Evolutionary conservation across 2,888 invertebrate species (phyloP), one percentile per base, ranked within the genome.

Genomic region (Belgica antarctica): DNA sequence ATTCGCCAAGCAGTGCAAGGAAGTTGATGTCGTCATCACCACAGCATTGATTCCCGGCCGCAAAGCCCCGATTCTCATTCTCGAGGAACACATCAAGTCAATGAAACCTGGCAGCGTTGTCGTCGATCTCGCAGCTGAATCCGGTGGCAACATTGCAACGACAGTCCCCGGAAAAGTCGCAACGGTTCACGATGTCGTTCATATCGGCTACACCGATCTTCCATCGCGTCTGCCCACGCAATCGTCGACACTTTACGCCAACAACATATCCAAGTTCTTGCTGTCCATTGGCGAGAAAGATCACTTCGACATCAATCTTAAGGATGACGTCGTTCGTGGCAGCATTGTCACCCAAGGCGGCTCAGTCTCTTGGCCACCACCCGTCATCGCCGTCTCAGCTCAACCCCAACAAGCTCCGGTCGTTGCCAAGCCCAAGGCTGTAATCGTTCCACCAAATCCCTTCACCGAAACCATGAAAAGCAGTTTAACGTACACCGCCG

Each of bases 101-200:
- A 93, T 93, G 92, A 89, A 90, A 74, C 91, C 92, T 0, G 94
- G 94, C 27, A 92, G 92, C 73, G 93, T 94, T 25, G 85, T 94
- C 46, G 94, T 94, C 1, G 94, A 95, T 79, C 80, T 94, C 75
- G 94, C 94, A 0, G 89, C 94, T 0, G 94, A 94, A 81, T 87
- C 90, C 75, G 94, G 94, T 4, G 94, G 93, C 61, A 94, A 94
- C 79, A 82, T 92, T 61, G 88, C 89, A 78, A 93, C 93, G 1
- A 93, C 89, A 0, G 84, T 83, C 74, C 91, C 91, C 17, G 93
- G 92, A 10, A 84, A 89, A 79, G 81, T 92, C 59, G 86, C 86
- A 73, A 82, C 83, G 15, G 85, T 90, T 75, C 88, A 92, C 73
- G 92, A 90, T 73, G 90, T 94, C 25, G 87, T 88, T 0, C 94